Base-by-base conservation (phyloP, 2,888 invertebrate genomes). In the Thymelicus lineola region DNA sequence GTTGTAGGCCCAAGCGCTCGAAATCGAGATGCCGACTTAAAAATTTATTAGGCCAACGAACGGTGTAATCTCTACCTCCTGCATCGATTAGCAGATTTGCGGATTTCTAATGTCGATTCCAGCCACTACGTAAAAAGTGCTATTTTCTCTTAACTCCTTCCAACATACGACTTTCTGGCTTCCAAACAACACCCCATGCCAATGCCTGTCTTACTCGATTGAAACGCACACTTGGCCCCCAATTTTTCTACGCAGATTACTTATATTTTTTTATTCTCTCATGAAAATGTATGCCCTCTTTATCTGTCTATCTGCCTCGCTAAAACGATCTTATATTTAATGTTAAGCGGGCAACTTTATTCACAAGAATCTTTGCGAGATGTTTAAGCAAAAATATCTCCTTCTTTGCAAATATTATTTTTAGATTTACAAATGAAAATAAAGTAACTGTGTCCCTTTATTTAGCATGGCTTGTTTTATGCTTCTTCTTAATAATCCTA, bases 1-100 rank as follows among this genome's bases (percentile, higher is more conserved):
- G 89, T 82, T 82, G 83, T 88, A 88, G 83, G 86, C 85, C 81
- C 4, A 1, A 77, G 79, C 78, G 87, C 82, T 79, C 76, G 79
- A 80, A 81, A 86, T 82, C 77, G 82, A 85, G 86, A 89, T 84
- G 85, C 85, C 81, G 93, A 91, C 91, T 93, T 93, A 91, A 94
- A 94, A 94, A 93, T 94, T 94, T 93, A 94, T 94, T 93, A 94
- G 87, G 89, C 90, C 87, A 89, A 93, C 88, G 88, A 91, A 91
- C 90, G 90, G 90, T 89, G 90, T 93, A 93, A 93, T 91, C 90
- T 86, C 82, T 80, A 84, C 81, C 86, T 85, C 86, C 88, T 84
- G 83, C 81, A 82, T 78, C 84, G 87, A 89, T 91, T 90, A 86
- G 82, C 80, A 75, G 74, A 74, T 77, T 80, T 75, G 78, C 79